These are phyloP conservation scores for Leucoma salicis DNA, from an alignment of 2,888 invertebrate genomes.

Conservation along the genomic window DNA sequence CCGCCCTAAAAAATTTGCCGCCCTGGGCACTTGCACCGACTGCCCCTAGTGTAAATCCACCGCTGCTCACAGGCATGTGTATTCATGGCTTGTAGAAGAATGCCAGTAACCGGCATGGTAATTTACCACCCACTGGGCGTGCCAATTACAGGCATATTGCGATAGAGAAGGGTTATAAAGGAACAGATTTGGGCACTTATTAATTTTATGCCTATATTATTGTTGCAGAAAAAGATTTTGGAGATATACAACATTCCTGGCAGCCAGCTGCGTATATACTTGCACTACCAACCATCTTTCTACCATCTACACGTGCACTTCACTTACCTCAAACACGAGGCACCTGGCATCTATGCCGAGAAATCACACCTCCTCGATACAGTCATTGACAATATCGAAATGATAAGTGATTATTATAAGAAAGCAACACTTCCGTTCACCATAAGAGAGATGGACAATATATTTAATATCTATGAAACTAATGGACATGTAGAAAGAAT, in stretches of 20 bases:
- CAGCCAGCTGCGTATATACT: constrained; percentile 89
- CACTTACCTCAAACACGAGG: constrained; percentile 89
- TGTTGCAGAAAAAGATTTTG: constrained; percentile 86
- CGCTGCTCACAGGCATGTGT: too few species aligned
- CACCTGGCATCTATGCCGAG: constrained; percentile 91
- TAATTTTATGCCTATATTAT: too few species aligned
- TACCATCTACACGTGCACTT: constrained; percentile 98
- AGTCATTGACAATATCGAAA: constrained; percentile 94
- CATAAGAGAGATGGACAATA: constrained; percentile 87
- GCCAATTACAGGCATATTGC: too few species aligned
- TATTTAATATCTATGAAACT: constrained; percentile 85
- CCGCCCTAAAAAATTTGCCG: too few species aligned
- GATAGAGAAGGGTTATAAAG: too few species aligned
- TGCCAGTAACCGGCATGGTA: too few species aligned
- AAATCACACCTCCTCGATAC: constrained; percentile 93
- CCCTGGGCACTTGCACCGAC: too few species aligned
- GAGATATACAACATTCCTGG: constrained; percentile 88
- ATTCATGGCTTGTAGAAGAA: too few species aligned
- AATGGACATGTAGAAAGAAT: constrained; percentile 77
- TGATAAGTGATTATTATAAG: constrained; percentile 91
- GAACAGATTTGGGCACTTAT: too few species aligned
- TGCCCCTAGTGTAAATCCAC: too few species aligned
- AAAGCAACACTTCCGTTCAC: constrained; percentile 91
- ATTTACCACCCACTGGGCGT: too few species aligned
- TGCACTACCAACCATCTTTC: constrained; percentile 98